Conservation (phyloP, 2,797 vertebrate genomes). For the Tolypeutes matacus region DNA sequence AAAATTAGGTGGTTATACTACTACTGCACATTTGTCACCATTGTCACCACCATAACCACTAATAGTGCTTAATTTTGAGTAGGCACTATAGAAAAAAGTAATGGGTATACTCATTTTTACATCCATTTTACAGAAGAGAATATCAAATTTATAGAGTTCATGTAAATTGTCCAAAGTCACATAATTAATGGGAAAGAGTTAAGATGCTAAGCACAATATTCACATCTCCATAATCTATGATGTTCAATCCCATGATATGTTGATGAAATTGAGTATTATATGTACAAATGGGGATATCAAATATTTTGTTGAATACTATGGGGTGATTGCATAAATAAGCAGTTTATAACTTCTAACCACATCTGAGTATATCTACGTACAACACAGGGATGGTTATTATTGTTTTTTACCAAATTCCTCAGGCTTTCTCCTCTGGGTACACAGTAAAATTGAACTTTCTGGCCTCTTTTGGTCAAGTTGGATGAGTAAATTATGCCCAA, state of each 20-base stretch:
- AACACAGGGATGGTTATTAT: neutral
- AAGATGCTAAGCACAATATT: neutral
- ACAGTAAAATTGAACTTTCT: neutral
- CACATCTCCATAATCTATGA: neutral
- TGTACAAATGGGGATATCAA: neutral
- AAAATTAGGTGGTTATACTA: neutral
- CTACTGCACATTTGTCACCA: neutral
- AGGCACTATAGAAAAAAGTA: neutral
- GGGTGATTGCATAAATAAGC: neutral
- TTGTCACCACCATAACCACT: neutral
- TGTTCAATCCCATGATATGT: neutral
- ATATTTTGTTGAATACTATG: neutral
- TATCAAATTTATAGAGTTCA: neutral
- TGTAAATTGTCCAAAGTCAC: neutral
- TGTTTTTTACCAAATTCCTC: neutral
- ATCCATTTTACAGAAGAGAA: neutral
- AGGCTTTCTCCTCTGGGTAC: neutral
- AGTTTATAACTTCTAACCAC: neutral
- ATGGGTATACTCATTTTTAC: neutral
- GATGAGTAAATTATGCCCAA: neutral
- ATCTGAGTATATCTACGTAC: neutral
- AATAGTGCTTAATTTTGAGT: neutral
- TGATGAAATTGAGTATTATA: neutral
- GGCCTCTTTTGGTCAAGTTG: neutral
- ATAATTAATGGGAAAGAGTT: neutral